A percentile compares a stretch with the other conserved stretches of the same genome.
These are phyloP conservation scores for Drosophila bocki DNA, from an alignment of 1,140 invertebrate genomes.

Conservation along the genomic window DNA sequence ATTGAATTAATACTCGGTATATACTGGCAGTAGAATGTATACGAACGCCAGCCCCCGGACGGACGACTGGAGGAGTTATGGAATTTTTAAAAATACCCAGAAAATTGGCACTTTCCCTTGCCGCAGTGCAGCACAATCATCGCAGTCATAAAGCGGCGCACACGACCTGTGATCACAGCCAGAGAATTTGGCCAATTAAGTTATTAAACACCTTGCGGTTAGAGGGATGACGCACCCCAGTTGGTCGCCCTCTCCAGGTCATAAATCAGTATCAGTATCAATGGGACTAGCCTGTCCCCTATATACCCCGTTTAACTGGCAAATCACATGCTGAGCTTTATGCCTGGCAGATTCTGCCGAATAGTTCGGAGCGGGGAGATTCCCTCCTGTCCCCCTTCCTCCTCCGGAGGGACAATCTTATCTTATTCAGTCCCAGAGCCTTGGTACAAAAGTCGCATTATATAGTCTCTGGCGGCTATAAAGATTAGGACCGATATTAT, in stretches of 20 bases:
- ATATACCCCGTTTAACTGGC: background rate
- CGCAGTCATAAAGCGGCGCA: constrained; percentile 48
- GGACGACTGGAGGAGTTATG: constrained; percentile 13
- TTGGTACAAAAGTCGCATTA: constrained; percentile 72
- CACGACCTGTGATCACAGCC: constrained; percentile 35
- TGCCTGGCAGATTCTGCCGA: constrained; percentile 5
- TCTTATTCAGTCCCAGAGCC: constrained; percentile 33
- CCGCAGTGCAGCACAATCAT: constrained; percentile 18
- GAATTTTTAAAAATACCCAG: constrained; percentile 50
- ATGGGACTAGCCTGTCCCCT: constrained; percentile 16
- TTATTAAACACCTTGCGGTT: constrained; percentile 43
- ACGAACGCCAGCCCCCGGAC: constrained; percentile 16
- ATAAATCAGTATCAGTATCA: constrained; percentile 45
- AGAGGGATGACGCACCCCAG: constrained; percentile 35
- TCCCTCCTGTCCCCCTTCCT: constrained; percentile 24
- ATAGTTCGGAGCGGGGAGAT: constrained; percentile 20
- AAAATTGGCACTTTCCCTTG: constrained; percentile 43
- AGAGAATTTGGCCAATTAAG: constrained; percentile 47
- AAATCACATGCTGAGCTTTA: constrained; percentile 46
- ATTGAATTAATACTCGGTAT: constrained; percentile 14
- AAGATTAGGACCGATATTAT: constrained; percentile 73
- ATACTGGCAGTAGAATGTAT: constrained; percentile 19
- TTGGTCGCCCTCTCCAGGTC: constrained; percentile 20
- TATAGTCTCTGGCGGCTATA: constrained; percentile 59
- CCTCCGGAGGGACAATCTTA: constrained; percentile 55